These are phyloP conservation scores for Nycticebus coucang DNA, from an alignment of 2,113 vertebrate species.

Conservation along the genomic window DNA sequence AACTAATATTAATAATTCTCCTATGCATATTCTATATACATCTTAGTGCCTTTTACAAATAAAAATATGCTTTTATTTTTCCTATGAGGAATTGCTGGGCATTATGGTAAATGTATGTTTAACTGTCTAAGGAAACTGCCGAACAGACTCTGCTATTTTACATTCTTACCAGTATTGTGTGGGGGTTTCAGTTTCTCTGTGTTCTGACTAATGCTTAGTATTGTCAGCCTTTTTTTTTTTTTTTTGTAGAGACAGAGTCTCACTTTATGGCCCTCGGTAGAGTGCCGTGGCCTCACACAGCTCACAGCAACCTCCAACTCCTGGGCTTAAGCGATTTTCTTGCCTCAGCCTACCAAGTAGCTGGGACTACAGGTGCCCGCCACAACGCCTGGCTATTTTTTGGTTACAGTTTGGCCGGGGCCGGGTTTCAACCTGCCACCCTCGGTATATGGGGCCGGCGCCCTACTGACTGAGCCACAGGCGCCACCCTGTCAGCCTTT, in stretches of 20 bases:
- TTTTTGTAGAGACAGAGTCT: too few species aligned
- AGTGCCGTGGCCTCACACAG: too few species aligned
- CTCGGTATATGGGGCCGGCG: too few species aligned
- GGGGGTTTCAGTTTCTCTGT: not conserved
- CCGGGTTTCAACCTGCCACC: too few species aligned
- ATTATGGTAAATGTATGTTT: not conserved
- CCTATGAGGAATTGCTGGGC: not conserved
- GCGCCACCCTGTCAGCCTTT: not conserved
- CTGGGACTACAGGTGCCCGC: too few species aligned
- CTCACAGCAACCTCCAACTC: too few species aligned
- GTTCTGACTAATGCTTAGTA: not conserved
- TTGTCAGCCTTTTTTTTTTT: not conserved
- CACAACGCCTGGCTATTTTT: too few species aligned
- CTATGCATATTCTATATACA: not conserved
- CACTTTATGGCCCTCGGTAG: too few species aligned
- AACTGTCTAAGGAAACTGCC: conserved; percentile 22
- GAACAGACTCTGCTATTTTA: not conserved
- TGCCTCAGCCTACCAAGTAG: too few species aligned
- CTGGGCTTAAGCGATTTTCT: too few species aligned
- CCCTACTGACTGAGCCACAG: too few species aligned
- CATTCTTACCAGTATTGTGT: not conserved
- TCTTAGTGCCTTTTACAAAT: conserved; percentile 15
- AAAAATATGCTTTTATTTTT: conserved; percentile 32
- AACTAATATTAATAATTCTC: not conserved
- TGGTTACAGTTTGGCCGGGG: too few species aligned